Percentiles rank a stretch among this genome's conserved stretches.
Evolutionary conservation across 2,797 vertebrate genomes (phyloP).

Genomic region (Muscicapa striata): DNA sequence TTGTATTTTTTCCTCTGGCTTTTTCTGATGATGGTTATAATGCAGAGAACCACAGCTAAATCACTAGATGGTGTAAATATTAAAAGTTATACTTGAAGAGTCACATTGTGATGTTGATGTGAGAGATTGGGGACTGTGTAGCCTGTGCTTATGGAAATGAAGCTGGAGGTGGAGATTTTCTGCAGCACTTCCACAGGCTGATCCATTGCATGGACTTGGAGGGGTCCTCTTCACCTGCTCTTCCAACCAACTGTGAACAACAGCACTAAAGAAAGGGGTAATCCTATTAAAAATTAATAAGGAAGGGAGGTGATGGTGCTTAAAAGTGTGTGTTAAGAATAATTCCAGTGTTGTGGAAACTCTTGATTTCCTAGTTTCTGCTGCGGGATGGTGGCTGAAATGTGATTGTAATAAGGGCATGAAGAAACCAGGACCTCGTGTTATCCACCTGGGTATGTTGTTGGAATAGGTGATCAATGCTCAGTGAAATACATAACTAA

Average conservation of each 20-base stretch:
- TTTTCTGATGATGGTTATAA: background rate
- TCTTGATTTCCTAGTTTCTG: background rate
- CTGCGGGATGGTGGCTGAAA: constrained; percentile 1
- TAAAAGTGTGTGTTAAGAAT: background rate
- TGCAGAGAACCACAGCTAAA: background rate
- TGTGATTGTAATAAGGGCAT: constrained; percentile 8
- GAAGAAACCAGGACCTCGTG: background rate
- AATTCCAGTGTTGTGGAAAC: background rate
- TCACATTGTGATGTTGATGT: background rate
- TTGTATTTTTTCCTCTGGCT: background rate
- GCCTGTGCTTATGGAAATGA: constrained; percentile 21
- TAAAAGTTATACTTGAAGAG: background rate
- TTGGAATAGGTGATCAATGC: background rate
- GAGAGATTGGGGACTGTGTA: background rate
- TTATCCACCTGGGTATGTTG: background rate
- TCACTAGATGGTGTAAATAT: background rate
- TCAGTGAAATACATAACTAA: background rate
- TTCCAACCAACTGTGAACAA: background rate
- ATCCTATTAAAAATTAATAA: background rate
- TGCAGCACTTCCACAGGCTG: constrained; percentile 1
- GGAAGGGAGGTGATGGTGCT: background rate
- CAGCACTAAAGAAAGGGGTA: background rate
- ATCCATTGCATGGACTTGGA: background rate
- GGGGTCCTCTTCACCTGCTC: background rate
- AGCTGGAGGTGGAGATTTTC: background rate